Evolutionary conservation across 2,797 vertebrate genomes (phyloP).

Genomic region (Trichosurus vulpecula): DNA sequence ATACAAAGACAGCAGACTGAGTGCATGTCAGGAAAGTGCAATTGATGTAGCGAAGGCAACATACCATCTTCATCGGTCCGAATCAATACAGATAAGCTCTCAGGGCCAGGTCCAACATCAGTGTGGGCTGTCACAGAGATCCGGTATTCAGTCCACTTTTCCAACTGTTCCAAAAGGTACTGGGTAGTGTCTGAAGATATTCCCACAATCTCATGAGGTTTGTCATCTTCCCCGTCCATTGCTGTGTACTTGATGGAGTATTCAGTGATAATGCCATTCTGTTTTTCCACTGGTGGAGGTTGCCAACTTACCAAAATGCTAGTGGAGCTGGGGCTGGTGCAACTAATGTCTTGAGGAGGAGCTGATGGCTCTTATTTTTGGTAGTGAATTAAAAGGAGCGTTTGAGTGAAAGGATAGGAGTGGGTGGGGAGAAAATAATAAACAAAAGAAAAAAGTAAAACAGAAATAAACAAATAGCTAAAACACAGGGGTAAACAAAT

Average conservation of each 20-base stretch:
- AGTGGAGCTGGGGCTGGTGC: conserved; percentile 97
- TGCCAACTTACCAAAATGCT: conserved; percentile 99
- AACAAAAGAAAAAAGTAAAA: conserved; percentile 90
- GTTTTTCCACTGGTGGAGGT: conserved; percentile 93
- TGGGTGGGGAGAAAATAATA: conserved; percentile 90
- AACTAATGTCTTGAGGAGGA: conserved; percentile 97
- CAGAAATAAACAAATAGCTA: conserved; percentile 85
- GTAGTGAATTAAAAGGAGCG: conserved; percentile 88
- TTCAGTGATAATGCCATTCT: conserved; percentile 96
- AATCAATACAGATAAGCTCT: conserved; percentile 94
- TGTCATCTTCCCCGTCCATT: conserved; percentile 92
- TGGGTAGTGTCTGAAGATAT: conserved; percentile 92
- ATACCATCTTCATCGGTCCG: conserved; percentile 99
- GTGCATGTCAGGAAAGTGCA: conserved; percentile 82
- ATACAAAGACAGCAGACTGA: conserved; percentile 83
- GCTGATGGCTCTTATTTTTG: conserved; percentile 96
- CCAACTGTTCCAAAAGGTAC: conserved; percentile 98
- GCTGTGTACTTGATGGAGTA: conserved; percentile 93
- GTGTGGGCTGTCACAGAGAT: conserved; percentile 97
- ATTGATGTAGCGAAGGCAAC: conserved; percentile 88
- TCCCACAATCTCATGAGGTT: conserved; percentile 88
- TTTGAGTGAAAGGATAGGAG: conserved; percentile 90
- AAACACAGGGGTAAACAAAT: conserved; percentile 81
- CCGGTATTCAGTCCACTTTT: conserved; percentile 99
- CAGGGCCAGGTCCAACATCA: conserved; percentile 96